These are phyloP conservation scores for Natrix natrix DNA, from an alignment of 2,797 vertebrate genomes.

Conservation along the genomic window DNA sequence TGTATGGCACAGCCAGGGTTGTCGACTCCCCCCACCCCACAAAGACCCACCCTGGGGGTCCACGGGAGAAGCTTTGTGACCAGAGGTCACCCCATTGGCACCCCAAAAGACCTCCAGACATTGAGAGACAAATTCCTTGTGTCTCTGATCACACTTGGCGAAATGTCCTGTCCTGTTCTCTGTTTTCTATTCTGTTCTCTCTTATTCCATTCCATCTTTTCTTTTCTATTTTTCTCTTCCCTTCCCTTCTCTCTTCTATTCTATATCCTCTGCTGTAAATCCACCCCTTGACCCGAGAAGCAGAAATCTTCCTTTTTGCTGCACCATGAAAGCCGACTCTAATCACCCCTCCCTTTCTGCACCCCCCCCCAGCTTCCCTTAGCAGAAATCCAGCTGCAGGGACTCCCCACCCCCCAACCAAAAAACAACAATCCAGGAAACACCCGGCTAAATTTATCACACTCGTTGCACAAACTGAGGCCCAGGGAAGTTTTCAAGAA, in stretches of 20 bases:
- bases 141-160: not conserved
- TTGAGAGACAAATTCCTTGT: too few relatives aligned
- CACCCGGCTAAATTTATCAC: not conserved
- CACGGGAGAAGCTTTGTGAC: not conserved
- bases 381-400: not conserved
- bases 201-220: not conserved
- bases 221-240: too few relatives aligned
- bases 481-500: not conserved
- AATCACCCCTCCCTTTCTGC: not conserved
- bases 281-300: not conserved
- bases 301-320: too few relatives aligned
- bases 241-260: too few relatives aligned
- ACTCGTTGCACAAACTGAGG: not conserved
- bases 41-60: not conserved
- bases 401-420: not conserved
- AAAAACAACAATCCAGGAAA: not conserved
- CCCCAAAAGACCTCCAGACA: not conserved
- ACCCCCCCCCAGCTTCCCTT: not conserved
- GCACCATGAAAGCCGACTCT: rapidly evolving
- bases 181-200: not conserved
- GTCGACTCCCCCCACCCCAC: not conserved
- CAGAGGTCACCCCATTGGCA: not conserved
- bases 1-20: too few relatives aligned
- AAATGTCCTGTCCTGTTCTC: not conserved
- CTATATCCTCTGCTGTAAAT: not conserved